These are phyloP conservation scores for Huso huso DNA, from an alignment of 2,797 vertebrate species.

Conservation along the genomic window DNA sequence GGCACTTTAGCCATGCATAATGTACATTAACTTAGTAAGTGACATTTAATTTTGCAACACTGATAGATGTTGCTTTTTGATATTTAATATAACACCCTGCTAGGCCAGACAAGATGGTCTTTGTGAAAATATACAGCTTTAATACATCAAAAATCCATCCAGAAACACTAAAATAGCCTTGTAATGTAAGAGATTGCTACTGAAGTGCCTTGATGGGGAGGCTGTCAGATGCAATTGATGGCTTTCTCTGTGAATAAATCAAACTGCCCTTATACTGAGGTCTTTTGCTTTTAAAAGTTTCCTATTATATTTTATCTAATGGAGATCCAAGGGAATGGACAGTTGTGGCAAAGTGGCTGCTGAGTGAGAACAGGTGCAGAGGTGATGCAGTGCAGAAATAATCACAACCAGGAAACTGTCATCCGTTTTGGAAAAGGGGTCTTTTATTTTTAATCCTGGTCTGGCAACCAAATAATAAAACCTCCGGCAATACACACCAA, in stretches of 20 bases:
- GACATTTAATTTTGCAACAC: neutral
- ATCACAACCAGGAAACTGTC: too few relatives aligned
- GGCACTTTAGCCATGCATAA: neutral
- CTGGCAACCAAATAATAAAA: too few relatives aligned
- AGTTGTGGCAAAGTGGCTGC: too few relatives aligned
- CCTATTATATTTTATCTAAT: too few relatives aligned
- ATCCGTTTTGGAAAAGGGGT: too few relatives aligned
- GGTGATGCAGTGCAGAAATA: too few relatives aligned
- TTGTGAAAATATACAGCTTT: constrained; percentile 1
- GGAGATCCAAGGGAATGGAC: too few relatives aligned
- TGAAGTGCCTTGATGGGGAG: neutral
- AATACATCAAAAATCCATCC: neutral
- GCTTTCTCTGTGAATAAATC: neutral
- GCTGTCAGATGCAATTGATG: neutral
- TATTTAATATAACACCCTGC: neutral
- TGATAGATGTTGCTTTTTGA: neutral
- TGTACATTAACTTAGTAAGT: neutral
- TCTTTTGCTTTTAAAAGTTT: too few relatives aligned
- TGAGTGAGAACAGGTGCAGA: too few relatives aligned
- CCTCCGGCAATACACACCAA: too few relatives aligned
- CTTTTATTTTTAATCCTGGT: too few relatives aligned
- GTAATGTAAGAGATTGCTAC: neutral
- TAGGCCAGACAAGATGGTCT: neutral
- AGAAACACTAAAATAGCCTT: neutral
- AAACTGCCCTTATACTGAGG: neutral